These are phyloP conservation scores for Tringa solitaria DNA, from an alignment of 2,113 vertebrate genomes.

Conservation along the genomic window DNA sequence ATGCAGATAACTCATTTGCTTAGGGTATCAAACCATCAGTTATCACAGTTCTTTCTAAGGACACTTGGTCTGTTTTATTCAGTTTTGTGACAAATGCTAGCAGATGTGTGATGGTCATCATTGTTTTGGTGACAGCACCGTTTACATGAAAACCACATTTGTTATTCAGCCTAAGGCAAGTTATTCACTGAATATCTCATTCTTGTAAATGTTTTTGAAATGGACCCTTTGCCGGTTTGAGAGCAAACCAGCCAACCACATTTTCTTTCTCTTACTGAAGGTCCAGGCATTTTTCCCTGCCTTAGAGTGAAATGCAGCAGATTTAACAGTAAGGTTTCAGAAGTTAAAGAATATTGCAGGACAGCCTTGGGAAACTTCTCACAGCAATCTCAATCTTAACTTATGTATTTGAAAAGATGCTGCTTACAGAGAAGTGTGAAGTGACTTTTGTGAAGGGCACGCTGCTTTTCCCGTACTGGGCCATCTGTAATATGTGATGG, in stretches of 20 bases:
- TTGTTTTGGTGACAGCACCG: conserved; percentile 28
- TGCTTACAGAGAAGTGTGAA: background rate
- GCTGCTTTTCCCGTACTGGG: background rate
- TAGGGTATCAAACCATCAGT: conserved; percentile 49
- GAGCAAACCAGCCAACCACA: background rate
- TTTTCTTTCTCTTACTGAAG: background rate
- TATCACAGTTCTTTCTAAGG: conserved; percentile 44
- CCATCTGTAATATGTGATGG: background rate
- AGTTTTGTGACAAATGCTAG: conserved; percentile 38
- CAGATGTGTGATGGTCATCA: conserved; percentile 57
- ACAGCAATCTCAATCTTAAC: background rate
- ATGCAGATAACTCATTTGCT: conserved; percentile 47
- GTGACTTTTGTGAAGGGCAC: background rate
- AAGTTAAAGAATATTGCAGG: background rate
- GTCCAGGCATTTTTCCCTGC: background rate
- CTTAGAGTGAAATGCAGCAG: background rate
- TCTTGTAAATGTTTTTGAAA: conserved; percentile 28
- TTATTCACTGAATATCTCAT: conserved; percentile 13
- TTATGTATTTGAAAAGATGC: background rate
- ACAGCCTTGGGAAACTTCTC: background rate
- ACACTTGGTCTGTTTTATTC: conserved; percentile 27
- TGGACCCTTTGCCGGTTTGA: background rate
- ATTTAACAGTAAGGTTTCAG: background rate
- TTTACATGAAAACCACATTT: conserved; percentile 69
- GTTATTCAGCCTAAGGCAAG: conserved; percentile 63